Conservation (phyloP, 1,140 invertebrate genomes). For the Lamellibrachia luymesi region DNA sequence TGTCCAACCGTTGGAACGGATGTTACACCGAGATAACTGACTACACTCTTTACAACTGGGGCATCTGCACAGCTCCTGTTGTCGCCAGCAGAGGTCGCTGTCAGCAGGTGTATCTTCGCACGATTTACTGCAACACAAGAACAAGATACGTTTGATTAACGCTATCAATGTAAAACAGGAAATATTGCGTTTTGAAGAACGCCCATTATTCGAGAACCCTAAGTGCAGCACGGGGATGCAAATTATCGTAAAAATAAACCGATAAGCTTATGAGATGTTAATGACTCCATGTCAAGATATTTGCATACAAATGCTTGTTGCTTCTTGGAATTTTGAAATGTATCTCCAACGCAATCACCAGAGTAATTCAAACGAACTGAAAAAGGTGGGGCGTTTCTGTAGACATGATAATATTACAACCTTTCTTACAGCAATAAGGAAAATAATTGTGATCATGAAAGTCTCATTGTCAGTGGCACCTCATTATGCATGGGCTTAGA, state of each 20-base stretch:
- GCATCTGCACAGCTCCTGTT: neutral
- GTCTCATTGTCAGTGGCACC: neutral
- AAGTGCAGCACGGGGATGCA: neutral
- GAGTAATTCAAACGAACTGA: neutral
- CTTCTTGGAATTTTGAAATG: neutral
- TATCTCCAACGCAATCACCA: neutral
- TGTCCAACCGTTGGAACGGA: neutral
- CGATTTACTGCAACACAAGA: neutral
- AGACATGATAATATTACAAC: neutral
- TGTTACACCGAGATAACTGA: neutral
- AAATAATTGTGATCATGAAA: neutral
- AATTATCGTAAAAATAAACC: neutral
- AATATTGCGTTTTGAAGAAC: neutral
- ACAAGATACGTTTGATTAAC: neutral
- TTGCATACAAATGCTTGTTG: neutral
- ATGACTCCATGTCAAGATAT: neutral
- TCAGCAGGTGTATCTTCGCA: neutral
- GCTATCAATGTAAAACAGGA: neutral
- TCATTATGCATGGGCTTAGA: neutral
- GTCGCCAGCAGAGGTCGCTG: neutral
- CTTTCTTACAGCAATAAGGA: neutral
- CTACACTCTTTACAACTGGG: neutral
- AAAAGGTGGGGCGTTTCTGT: neutral
- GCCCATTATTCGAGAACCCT: neutral
- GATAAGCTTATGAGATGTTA: neutral